Base-by-base conservation (phyloP, 2,113 vertebrate genomes). In the Heterotilapia buettikoferi region DNA sequence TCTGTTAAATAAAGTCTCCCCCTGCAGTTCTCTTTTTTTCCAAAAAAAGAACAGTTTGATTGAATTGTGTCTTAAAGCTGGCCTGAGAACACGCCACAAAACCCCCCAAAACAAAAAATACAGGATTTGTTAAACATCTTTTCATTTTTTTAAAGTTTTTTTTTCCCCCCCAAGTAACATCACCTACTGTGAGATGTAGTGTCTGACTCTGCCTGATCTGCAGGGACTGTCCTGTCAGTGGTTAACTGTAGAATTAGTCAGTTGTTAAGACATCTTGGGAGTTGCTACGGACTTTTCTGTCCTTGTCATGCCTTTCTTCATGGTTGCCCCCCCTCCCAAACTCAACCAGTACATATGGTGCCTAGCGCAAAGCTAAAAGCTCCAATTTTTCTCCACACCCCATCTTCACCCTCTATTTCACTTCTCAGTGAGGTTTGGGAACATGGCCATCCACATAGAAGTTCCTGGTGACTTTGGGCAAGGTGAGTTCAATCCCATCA, bases 401-500 rank as follows among this genome's bases (percentile, higher is more conserved):
- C 6, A 57, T 82, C 54, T 19, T 66, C 19, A 2, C 24, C 29
- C 6, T 50, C 6, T 7, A n/a, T 3, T 29, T 3, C 45, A 68
- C 84, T 82, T 4, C 24, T 98, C 97, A 99, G 86, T 99, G 98
- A 40, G 97, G 97, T 90, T 97, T 98, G 83, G 98, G 98, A 26
- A 97, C 93, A 2, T 99, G 98, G 5, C 98, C 98, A 0, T 99
- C 98, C 87, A 99, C 98, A 0, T 99, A 98, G 94, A 98, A 98
- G 96, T 99, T 99, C 84, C 98, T 96, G 29, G 98, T 98, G 95
- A 97, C 95, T 93, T 96, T 97, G 86, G 98, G 98, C 56, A 98
- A 94, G 2, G 96, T 97, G 52, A 99, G 90, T 87, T 97, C 97
- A 0, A 97, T 97, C 53, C 98, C 98, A 0, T 98, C 97, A 33